These are phyloP conservation scores for Clarias laeviceps DNA, from an alignment of 2,797 vertebrate species.

Conservation along the genomic window DNA sequence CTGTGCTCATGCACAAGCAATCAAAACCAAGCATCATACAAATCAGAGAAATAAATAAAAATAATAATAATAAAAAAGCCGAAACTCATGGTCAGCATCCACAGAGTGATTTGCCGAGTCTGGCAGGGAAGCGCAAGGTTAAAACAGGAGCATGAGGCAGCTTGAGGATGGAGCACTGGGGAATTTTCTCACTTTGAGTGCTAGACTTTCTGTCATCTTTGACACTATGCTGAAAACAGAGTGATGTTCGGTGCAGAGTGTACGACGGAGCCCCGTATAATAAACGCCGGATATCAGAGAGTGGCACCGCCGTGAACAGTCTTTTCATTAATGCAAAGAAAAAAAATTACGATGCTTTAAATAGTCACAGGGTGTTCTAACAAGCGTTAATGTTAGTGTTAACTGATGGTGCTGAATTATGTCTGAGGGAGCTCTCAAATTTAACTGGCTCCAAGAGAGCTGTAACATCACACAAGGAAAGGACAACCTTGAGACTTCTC, in stretches of 20 bases:
- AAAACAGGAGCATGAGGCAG: constrained; percentile 41
- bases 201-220: constrained; percentile 40
- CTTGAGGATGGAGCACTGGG: constrained; percentile 32
- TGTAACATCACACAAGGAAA: constrained; percentile 7
- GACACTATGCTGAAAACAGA: constrained; percentile 12
- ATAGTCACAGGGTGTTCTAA: constrained; percentile 22
- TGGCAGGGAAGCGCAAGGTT: constrained; percentile 42
- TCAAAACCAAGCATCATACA: constrained; percentile 57
- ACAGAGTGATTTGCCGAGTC: constrained; percentile 35
- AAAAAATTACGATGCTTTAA: constrained; percentile 35
- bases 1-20: constrained; percentile 51
- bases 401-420: constrained; percentile 23
- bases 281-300: not conserved
- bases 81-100: constrained; percentile 56
- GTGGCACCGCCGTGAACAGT: not conserved
- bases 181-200: constrained; percentile 27
- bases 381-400: constrained; percentile 17
- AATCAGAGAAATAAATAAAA: constrained; percentile 8
- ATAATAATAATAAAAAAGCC: constrained; percentile 1
- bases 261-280: not conserved
- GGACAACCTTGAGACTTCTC: constrained; percentile 30
- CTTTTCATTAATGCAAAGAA: constrained; percentile 13
- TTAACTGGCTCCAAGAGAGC: constrained; percentile 23
- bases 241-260: not conserved
- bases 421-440: constrained; percentile 27